A percentile compares a stretch with the other conserved stretches of the same genome.
phyloP scores from a whole-genome alignment of 2,888 invertebrate genomes.

The Lithodes maja region DNA sequence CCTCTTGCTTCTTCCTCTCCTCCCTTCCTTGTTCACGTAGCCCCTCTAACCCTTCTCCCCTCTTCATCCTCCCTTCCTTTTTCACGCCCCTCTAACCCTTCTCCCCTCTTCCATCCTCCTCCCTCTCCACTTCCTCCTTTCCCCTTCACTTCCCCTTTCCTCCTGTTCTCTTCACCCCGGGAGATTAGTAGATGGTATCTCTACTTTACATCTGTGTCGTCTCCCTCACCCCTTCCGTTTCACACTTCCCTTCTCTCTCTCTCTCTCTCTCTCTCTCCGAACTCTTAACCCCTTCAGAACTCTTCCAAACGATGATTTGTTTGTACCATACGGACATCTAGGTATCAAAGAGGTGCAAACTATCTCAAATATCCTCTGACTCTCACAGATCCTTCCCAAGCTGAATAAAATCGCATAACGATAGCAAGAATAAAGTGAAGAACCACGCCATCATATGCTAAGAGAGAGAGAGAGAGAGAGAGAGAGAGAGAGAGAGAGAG shows the following conservation, averaged over 20 bases:
- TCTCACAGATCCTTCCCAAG: too few relatives aligned
- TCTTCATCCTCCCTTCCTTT: neutral
- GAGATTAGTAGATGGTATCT: neutral
- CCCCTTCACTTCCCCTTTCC: neutral
- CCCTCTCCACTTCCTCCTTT: conserved; percentile 6
- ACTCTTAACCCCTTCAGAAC: too few relatives aligned
- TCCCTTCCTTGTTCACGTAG: neutral
- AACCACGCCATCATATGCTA: neutral
- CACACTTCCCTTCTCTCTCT: neutral
- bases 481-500: neutral
- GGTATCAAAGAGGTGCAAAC: neutral
- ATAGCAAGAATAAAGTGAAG: neutral
- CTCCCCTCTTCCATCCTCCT: neutral
- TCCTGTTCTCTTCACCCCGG: neutral
- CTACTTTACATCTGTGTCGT: neutral
- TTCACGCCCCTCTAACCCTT: neutral
- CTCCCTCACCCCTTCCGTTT: neutral
- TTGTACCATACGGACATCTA: neutral
- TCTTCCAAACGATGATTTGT: too few relatives aligned
- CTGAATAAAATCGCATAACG: too few relatives aligned
- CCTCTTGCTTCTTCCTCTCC: neutral
- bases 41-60: neutral
- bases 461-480: conserved; percentile 10
- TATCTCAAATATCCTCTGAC: too few relatives aligned
- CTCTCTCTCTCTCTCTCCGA: conserved; percentile 4